Evolutionary conservation across 2,797 vertebrate genomes (phyloP).

Genomic region (Podargus strigoides): DNA sequence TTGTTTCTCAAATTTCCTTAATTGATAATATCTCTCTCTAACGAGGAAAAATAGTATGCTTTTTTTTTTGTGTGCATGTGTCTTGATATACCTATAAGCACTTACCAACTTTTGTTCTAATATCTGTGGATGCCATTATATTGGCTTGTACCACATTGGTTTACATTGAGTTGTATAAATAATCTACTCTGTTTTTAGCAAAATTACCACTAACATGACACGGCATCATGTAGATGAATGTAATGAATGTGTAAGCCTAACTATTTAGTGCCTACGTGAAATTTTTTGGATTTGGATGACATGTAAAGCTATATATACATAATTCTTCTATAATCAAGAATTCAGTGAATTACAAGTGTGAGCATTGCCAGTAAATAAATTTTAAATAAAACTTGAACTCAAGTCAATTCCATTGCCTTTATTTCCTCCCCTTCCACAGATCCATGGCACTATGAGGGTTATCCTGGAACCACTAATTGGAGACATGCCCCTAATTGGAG

Average conservation of each 20-base stretch:
- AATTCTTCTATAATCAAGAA: neutral
- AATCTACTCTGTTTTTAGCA: neutral
- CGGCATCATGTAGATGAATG: neutral
- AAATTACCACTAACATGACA: neutral
- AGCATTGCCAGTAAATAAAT: neutral
- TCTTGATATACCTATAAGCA: neutral
- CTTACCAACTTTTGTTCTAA: neutral
- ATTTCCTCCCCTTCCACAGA: conserved; percentile 67
- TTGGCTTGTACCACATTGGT: neutral
- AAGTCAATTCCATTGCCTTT: neutral
- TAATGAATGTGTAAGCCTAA: neutral
- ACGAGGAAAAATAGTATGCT: neutral
- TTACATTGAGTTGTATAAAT: neutral
- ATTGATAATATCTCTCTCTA: neutral
- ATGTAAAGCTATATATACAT: neutral
- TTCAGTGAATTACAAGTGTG: neutral
- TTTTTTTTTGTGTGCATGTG: neutral
- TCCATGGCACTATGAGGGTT: conserved; percentile 90
- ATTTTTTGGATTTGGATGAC: neutral
- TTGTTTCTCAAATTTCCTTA: neutral
- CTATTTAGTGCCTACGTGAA: neutral
- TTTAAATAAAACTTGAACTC: neutral
- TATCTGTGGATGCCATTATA: neutral
- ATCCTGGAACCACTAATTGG: conserved; percentile 95
- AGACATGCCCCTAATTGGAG: conserved; percentile 93